Evolutionary conservation across 2,797 vertebrate genomes (phyloP).

Genomic region (Tangara arthus): DNA sequence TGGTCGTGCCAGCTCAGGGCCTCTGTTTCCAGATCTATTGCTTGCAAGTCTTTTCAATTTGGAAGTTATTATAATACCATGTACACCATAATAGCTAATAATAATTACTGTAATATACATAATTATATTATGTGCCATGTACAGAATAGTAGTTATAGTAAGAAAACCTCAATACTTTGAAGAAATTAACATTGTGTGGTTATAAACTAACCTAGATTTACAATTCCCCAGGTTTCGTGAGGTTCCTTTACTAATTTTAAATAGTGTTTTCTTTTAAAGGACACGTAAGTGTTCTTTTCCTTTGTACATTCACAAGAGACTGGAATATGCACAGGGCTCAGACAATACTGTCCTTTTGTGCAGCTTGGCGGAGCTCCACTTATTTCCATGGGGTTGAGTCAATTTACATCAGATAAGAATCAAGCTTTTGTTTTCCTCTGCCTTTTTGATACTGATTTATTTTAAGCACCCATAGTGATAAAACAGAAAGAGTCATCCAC

Average conservation of each 20-base stretch:
- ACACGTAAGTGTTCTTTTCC: not conserved
- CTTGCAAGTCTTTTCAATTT: not conserved
- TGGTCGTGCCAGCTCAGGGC: not conserved
- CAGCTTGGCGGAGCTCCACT: constrained; percentile 18
- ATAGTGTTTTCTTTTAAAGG: constrained; percentile 10
- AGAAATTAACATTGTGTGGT: constrained; percentile 27
- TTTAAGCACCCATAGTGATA: constrained; percentile 17
- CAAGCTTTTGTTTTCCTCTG: constrained; percentile 15
- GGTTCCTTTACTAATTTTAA: constrained; percentile 26
- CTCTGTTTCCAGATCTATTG: constrained; percentile 20
- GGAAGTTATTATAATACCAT: constrained; percentile 8
- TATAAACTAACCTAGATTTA: constrained; percentile 43
- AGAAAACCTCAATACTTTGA: constrained; percentile 28
- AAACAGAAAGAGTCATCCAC: not conserved
- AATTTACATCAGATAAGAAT: constrained; percentile 29
- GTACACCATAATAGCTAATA: constrained; percentile 42
- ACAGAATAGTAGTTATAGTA: not conserved
- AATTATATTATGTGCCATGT: constrained; percentile 20
- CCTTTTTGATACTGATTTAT: constrained; percentile 18
- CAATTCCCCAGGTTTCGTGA: not conserved
- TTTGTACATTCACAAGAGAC: not conserved
- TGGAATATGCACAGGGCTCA: not conserved
- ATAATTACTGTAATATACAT: constrained; percentile 53
- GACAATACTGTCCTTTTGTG: constrained; percentile 8
- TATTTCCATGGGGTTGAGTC: not conserved